phyloP scores from a whole-genome alignment of 2,797 vertebrate species.

The Sebastes steindachneri region DNA sequence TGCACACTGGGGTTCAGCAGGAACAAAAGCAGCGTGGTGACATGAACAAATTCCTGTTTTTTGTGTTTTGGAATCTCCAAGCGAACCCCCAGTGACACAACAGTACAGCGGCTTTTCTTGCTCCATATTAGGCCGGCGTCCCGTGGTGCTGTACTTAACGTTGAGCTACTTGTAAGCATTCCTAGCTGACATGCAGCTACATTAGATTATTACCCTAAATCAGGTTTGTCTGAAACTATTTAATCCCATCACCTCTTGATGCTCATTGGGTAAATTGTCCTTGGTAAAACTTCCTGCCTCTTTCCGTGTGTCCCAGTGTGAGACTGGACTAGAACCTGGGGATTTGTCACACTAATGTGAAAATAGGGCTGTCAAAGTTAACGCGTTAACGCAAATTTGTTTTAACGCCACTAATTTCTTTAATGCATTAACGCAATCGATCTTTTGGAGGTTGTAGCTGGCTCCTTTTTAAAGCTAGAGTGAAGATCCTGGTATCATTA shows the following conservation, averaged over 20 bases:
- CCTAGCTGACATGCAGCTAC: not conserved
- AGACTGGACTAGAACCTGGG: conserved; percentile 10
- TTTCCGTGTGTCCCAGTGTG: conserved; percentile 28
- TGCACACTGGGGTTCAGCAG: conserved; percentile 18
- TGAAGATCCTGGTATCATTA: too few relatives aligned
- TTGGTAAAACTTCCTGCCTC: conserved; percentile 34
- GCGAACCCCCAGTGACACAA: not conserved
- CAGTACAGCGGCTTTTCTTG: conserved; percentile 28
- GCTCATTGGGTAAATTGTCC: conserved; percentile 60
- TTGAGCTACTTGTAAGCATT: conserved; percentile 22
- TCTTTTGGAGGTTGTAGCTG: too few relatives aligned
- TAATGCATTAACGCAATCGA: too few relatives aligned
- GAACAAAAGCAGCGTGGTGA: conserved; percentile 49
- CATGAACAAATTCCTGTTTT: conserved; percentile 35
- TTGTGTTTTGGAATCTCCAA: conserved; percentile 54
- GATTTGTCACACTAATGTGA: not conserved
- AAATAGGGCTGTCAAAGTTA: not conserved
- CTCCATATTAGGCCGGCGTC: conserved; percentile 33
- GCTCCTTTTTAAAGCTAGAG: too few relatives aligned
- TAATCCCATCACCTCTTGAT: conserved; percentile 62
- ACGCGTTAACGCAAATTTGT: too few relatives aligned
- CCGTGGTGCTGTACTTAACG: conserved; percentile 11
- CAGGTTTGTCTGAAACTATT: conserved; percentile 17
- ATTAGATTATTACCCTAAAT: not conserved
- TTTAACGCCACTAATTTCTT: too few relatives aligned